Percentiles rank a stretch among this genome's conserved stretches.
phyloP scores from a whole-genome alignment of 30 jellyfish, hydroid and myxozoan species.

The Aurelia coerulea region DNA sequence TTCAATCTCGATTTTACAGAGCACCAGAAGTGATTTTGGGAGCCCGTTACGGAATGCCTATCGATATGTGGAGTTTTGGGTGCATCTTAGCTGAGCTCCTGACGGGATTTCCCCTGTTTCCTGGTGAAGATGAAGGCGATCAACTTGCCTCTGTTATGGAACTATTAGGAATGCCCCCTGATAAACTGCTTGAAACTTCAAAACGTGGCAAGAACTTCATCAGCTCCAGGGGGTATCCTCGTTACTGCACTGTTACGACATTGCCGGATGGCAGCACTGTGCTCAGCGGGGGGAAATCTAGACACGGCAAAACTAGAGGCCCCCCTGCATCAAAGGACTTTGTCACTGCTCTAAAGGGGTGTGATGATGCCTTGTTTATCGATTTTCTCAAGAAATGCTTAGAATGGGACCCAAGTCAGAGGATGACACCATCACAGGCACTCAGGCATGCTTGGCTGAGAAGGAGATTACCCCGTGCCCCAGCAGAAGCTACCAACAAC shows the following conservation, averaged over 20 bases:
- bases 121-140: slow-evolving; percentile 98
- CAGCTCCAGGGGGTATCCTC: slow-evolving; percentile 96
- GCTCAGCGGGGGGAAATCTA: slow-evolving; percentile 89
- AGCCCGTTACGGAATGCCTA: slow-evolving; percentile 96
- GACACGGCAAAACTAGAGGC: slow-evolving; percentile 96
- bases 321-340: slow-evolving; percentile 96
- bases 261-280: slow-evolving; percentile 97
- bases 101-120: slow-evolving; percentile 94
- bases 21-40: slow-evolving; percentile 97
- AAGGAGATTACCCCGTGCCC: slow-evolving; percentile 95
- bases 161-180: slow-evolving; percentile 95
- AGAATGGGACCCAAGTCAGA: slow-evolving; percentile 96
- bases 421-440: slow-evolving; percentile 97
- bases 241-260: slow-evolving; percentile 90
- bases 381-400: slow-evolving; percentile 92
- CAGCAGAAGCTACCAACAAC: slow-evolving; percentile 64
- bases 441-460: slow-evolving; percentile 94
- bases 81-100: slow-evolving; percentile 89
- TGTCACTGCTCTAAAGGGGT: slow-evolving; percentile 92
- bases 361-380: slow-evolving; percentile 89
- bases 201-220: slow-evolving; percentile 92
- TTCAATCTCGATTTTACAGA: slow-evolving; percentile 91
- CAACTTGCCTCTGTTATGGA: slow-evolving; percentile 94
- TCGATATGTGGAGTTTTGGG: slow-evolving; percentile 98
- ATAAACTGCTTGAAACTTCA: slow-evolving; percentile 75